Base-by-base conservation (phyloP, 1,140 invertebrate genomes). In the Cyclargus thomasi region DNA sequence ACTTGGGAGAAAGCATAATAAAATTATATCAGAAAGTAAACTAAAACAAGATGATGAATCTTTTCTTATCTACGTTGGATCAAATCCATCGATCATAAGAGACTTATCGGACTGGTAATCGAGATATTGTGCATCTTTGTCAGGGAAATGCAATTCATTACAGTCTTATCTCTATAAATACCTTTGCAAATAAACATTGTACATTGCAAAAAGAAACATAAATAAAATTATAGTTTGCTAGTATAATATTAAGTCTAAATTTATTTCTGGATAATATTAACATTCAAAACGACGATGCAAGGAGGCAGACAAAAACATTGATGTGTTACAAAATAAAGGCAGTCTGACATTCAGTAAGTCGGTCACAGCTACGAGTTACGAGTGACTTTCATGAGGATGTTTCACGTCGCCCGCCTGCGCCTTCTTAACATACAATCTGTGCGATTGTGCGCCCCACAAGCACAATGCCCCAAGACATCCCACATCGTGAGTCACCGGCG, bases 391-490 rank as follows among this genome's bases (percentile, higher is more conserved):
- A 76, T 75, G 75, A 77, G 68, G 71, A 53, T 77, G 75, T 77
- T 74, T 78, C 75, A 76, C 77, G 67, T 67, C 72, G 80, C 65
- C 74, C 76, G 79, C 82, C 78, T 77, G 76, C 78, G 80, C 80
- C 85, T 87, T 70, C 84, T 89, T 87, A 86, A 80, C 85, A 87
- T 89, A 87, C 86, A 89, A 89, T 89, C 76, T 55, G 55, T 59
- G 53, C 53, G 64, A 55, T 57, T 66, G 65, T 66, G 29, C 22
- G 53, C 21, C 67, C 35, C 20, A 23, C 66, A 65, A 66, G 72
- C 78, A 82, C 83, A 82, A 86, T 86, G 76, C 76, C 74, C 76
- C 72, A 72, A 70, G 72, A 59, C 78, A 75, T 73, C 85, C 84
- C 84, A 86, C 85, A 85, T 85, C 76, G 79, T 85, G 85, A 87